Base-by-base conservation (phyloP, 2,113 vertebrate species). In the Zosterops lateralis region DNA sequence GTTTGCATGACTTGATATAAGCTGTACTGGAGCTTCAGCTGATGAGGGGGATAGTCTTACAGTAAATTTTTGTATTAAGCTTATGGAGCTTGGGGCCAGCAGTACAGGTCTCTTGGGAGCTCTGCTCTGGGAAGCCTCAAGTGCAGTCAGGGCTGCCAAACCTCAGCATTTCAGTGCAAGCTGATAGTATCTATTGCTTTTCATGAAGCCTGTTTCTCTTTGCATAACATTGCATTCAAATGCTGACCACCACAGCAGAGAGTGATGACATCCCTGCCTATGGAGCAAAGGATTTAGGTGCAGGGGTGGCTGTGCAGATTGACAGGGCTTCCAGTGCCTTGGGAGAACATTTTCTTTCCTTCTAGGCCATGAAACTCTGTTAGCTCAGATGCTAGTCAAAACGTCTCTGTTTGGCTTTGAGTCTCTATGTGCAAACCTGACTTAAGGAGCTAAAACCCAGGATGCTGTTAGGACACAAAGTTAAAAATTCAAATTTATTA, bases 261-360 rank as follows among this genome's bases (percentile, higher is more conserved):
- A 54, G 5, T 0, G 1, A 12, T 65, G 44, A 15, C 16, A 12
- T 38, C 42, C 22, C 5, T 29, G 13, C 12, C 26, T 21, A 0
- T 3, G 10, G n/a, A 47, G 6, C 4, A 29, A 8, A 6, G 17
- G 10, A 9, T 53, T 70, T 40, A 1, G 2, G 12, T 6, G 11
- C 2, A 6, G 15, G 9, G 4, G 10, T 60, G 32, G 20, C 17
- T 9, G 4, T 32, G 18, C 70, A 68, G 50, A 34, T n/a, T 65
- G 45, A 14, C 26, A 22, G 16, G 34, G 34, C 21, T 50, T 72
- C 1, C 4, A 61, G 34, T 71, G 25, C 19, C 15, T 50, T 68
- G 40, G 45, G 40, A 68, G 9, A 51, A 9, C 32, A 53, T 4
- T 28, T 70, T 5, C 9, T 4, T 28, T 70, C 6, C 10, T 45